Evolutionary conservation across 1,140 invertebrate genomes (phyloP), one percentile per base, ranked within the genome.

Genomic region (Hormaphis cornu): DNA sequence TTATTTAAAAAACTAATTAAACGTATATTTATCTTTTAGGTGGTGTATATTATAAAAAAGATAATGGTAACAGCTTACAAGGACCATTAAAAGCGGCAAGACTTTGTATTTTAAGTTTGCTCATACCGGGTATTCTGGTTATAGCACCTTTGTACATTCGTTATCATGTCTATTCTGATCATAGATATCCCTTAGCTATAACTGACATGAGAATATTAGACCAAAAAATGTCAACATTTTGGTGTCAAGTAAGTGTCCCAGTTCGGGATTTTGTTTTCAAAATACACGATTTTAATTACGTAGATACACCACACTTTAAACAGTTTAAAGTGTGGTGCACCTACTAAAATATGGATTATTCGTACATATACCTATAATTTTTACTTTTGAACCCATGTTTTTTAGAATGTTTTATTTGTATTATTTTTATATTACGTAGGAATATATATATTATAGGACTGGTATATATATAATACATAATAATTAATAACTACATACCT

Each of bases 121-220:
- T 87, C 9, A 74, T 88, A 9, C 88, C 88, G 0, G 78, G 81
- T n/a, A 14, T 84, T 12, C 81, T 88, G 35, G 81, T 89, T 35
- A 82, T 84, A 10, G 76, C 85, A 1, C 86, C 87, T 0, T 76
- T 90, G 26, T 88, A 87, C 73, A 75, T 86, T 72, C 77, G 86
- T 72, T 89, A 87, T 74, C 81, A 82, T 10, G 83, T 88, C 0
- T 88, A 85, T 74, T 83, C 82, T 16, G 82, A 85, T 2, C 85
- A 87, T 75, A 77, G 87, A 71, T 88, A 87, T 74, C 86, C 86
- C 3, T 78, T 89, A 74, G 83, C 84, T n/a, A 84, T 87, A 76
- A 88, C 87, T 0, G 88, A 90, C 78, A 88, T 89, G 83, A 78
- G 87, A 50, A 77, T 89, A 20, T 81, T 89, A 37, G 87, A 88